Evolutionary conservation across 2,888 invertebrate species (phyloP).

Genomic region (Callyntrura sp.): DNA sequence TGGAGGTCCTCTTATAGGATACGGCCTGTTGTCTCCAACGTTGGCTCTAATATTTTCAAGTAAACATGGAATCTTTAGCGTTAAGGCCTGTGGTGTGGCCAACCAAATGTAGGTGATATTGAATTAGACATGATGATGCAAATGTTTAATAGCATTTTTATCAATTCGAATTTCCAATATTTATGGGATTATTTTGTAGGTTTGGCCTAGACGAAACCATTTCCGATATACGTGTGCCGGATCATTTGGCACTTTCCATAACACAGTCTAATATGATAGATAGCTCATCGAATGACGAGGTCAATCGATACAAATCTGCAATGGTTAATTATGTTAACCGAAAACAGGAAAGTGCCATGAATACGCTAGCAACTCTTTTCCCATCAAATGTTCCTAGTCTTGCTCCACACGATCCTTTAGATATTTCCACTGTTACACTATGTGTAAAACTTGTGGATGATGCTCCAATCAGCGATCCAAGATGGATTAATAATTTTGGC

Average conservation of each 20-base stretch:
- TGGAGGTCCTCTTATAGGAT: constrained; percentile 81
- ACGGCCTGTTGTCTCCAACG: constrained; percentile 73
- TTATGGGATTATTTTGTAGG: too few species aligned
- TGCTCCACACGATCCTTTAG: constrained; percentile 82
- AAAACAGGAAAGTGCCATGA: constrained; percentile 75
- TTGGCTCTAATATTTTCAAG: constrained; percentile 74
- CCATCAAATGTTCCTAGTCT: constrained; percentile 74
- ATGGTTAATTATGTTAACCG: constrained; percentile 81
- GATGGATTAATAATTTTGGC: constrained; percentile 87
- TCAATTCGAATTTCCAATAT: background rate
- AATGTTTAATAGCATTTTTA: background rate
- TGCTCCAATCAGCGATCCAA: constrained; percentile 94
- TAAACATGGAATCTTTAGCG: constrained; percentile 76
- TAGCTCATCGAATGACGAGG: constrained; percentile 76
- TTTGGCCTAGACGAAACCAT: constrained; percentile 75
- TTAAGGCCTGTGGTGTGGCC: constrained; percentile 33
- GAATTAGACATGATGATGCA: too few species aligned
- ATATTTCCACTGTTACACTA: constrained; percentile 84
- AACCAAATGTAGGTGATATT: constrained; percentile 56
- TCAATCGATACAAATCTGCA: constrained; percentile 82
- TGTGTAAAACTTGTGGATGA: constrained; percentile 88
- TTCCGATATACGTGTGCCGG: constrained; percentile 80
- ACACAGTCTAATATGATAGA: constrained; percentile 78
- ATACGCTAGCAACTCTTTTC: constrained; percentile 77
- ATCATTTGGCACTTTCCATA: constrained; percentile 82